Evolutionary conservation across 1,140 invertebrate genomes (phyloP).

Genomic region (Tetragnatha versicolor): DNA sequence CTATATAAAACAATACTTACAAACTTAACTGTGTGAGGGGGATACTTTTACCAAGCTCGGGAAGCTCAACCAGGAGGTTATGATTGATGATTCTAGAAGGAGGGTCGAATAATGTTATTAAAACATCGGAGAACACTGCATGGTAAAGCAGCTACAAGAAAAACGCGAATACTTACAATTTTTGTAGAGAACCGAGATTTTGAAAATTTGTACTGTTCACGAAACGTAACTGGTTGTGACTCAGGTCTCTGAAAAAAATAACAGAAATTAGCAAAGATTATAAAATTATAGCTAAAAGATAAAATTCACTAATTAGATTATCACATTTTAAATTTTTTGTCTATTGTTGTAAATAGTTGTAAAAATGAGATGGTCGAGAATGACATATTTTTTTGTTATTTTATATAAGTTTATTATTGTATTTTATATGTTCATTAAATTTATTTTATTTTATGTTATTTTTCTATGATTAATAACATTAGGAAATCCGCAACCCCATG

Average conservation of each 20-base stretch:
- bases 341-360: not conserved
- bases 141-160: too few species aligned
- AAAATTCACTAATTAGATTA: not conserved
- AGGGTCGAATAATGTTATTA: too few species aligned
- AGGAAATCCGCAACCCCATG: too few species aligned
- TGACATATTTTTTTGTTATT: too few species aligned
- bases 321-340: not conserved
- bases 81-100: conserved; percentile 51
- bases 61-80: conserved; percentile 59
- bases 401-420: too few species aligned
- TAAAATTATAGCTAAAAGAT: conserved; percentile 53
- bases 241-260: conserved; percentile 56
- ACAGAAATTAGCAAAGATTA: conserved; percentile 20
- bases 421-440: too few species aligned
- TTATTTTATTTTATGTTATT: too few species aligned
- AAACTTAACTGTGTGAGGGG: conserved; percentile 58
- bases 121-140: too few species aligned
- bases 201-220: conserved; percentile 38
- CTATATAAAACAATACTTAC: conserved; percentile 57
- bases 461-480: too few species aligned
- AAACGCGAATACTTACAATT: conserved; percentile 50
- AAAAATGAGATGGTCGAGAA: too few species aligned
- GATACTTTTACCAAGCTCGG: conserved; percentile 54
- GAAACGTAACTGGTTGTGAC: conserved; percentile 58
- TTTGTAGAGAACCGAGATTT: conserved; percentile 15